phyloP scores from a whole-genome alignment of 2,888 invertebrate species.

The Tetragonula carbonaria region DNA sequence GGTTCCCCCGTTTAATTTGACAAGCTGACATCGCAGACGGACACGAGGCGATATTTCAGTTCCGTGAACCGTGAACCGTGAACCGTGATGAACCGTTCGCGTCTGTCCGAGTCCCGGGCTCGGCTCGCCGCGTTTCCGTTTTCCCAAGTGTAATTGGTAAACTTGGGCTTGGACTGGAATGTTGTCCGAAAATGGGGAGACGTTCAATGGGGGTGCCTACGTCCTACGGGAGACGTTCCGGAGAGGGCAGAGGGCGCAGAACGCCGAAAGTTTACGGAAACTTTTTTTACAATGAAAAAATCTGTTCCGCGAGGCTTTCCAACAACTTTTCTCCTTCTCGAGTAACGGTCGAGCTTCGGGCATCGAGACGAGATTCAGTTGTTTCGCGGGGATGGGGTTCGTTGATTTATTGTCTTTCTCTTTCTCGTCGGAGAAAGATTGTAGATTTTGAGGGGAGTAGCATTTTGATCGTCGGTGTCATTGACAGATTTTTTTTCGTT shows the following conservation, averaged over 20 bases:
- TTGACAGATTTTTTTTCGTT: too few relatives aligned
- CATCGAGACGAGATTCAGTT: not conserved
- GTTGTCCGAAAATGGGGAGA: not conserved
- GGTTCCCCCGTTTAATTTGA: constrained; percentile 39
- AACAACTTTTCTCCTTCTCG: not conserved
- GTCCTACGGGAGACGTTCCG: not conserved
- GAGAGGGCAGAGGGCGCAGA: not conserved
- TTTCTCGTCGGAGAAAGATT: not conserved
- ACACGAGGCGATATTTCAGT: constrained; percentile 31
- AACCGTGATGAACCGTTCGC: constrained; percentile 6
- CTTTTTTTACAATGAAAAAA: not conserved
- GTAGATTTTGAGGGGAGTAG: too few relatives aligned
- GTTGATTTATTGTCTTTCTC: not conserved
- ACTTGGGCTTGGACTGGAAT: not conserved
- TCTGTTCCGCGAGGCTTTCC: not conserved
- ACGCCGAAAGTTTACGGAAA: not conserved
- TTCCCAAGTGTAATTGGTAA: constrained; percentile 15
- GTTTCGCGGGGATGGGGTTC: not conserved
- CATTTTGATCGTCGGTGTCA: too few relatives aligned
- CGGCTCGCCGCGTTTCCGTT: constrained; percentile 4
- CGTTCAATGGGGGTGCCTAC: not conserved
- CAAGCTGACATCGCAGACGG: constrained; percentile 38
- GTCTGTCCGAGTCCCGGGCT: not conserved
- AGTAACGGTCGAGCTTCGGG: not conserved
- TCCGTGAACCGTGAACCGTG: constrained; percentile 32